Evolutionary conservation across 2,113 vertebrate species (phyloP), one percentile per base, ranked within the genome.

Genomic region (Catharus bicknelli): DNA sequence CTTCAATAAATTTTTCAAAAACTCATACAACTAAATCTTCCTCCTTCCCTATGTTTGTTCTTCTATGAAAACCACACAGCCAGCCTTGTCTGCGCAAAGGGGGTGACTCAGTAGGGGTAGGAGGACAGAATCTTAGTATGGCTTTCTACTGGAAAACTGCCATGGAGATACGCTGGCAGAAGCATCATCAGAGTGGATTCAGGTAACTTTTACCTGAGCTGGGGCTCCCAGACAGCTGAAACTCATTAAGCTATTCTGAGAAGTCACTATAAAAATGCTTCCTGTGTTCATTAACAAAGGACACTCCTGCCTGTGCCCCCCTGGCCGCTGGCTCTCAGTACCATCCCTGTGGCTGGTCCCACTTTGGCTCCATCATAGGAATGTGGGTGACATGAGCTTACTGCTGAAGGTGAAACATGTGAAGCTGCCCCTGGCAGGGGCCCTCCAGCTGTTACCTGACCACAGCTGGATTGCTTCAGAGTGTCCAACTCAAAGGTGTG

Each of bases 261-360:
- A 82, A 59, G 36, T 73, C 59, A 48, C 51, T 66, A 20, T 23
- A 50, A 88, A 70, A 85, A 68, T 43, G 30, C 7, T 68, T 26
- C 38, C 48, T 12, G 26, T 62, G 50, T 45, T 48, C 36, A 43
- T 26, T 67, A 85, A 40, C 27, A 57, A 53, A 74, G 53, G 36
- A 51, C 2, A 7, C 14, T 64, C 47, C 67, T 61, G 25, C 47
- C 30, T 48, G 1, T 1, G 5, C 10, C 26, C 21, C 26, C 0
- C 47, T 53, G 54, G 26, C 42, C 58, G 68, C n/a, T 0, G 2
- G 45, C 59, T 55, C 42, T 54, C 38, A 29, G 0, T 2, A 11
- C 54, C 54, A 15, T 27, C 5, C 2, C 59, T 38, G 6, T 2
- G 48, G 40, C 58, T 86, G 13, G 8, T 21, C 40, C 45, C 61